Conservation (phyloP, 2,888 invertebrate genomes). For the Apodemia zela region DNA sequence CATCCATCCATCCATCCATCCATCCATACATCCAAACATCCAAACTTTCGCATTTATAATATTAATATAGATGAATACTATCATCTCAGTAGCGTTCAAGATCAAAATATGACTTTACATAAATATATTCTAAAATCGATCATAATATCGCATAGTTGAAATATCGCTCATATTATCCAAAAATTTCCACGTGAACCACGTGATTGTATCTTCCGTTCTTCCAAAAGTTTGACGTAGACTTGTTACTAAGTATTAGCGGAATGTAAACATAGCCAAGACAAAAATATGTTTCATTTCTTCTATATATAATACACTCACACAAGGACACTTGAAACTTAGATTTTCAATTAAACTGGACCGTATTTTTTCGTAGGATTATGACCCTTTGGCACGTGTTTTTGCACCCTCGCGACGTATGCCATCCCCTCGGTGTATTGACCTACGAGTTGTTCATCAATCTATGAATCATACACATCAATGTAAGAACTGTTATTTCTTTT, state of each 20-base stretch:
- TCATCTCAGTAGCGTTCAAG: no score
- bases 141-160: background rate
- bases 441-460: slow-evolving; percentile 60
- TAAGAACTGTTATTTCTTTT: slow-evolving; percentile 10
- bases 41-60: no score
- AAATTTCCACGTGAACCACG: slow-evolving; percentile 1
- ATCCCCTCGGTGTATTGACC: slow-evolving; percentile 58
- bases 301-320: background rate
- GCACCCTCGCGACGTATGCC: slow-evolving; percentile 63
- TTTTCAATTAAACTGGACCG: slow-evolving; percentile 68
- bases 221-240: slow-evolving; percentile 10
- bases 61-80: no score
- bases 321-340: slow-evolving; percentile 45
- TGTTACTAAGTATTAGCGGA: slow-evolving; percentile 14
- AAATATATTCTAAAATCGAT: background rate
- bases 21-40: no score
- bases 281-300: slow-evolving; percentile 6
- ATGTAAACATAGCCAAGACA: slow-evolving; percentile 9
- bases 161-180: background rate
- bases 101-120: no score
- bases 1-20: no score
- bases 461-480: slow-evolving; percentile 50
- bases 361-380: slow-evolving; percentile 66
- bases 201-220: background rate
- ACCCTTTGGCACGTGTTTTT: slow-evolving; percentile 62